Evolutionary conservation across 2,113 vertebrate species (phyloP), one percentile per base, ranked within the genome.

Genomic region (Crypturellus undulatus): DNA sequence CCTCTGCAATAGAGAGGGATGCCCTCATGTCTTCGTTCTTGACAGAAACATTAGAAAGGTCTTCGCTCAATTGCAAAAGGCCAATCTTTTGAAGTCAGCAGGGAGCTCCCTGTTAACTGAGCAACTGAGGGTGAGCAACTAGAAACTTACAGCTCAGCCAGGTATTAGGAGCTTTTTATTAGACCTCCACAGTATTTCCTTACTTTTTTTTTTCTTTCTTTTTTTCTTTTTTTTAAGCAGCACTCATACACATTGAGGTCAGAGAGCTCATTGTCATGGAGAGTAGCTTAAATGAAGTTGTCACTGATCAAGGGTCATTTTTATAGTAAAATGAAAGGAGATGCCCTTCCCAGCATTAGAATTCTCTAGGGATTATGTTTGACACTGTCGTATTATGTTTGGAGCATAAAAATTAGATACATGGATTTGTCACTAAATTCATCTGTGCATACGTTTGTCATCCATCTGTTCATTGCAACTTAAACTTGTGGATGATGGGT

Each of bases 381-480:
- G 95, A 96, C 92, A 85, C 94, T 90, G 87, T 87, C 89, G 80
- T 96, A 93, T 96, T 97, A 96, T 94, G 95, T 94, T 93, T 94
- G 91, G 87, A 95, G 91, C 95, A 96, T 96, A 95, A 96, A 96
- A 97, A 96, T 95, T 90, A 95, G 92, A 91, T 94, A 92, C 96
- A 96, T 65, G 87, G 93, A 95, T 97, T 96, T 96, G 91, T 96
- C 88, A 96, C 92, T 93, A 95, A 96, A 96, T 94, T 97, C 92
- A 95, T 96, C 96, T 96, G 91, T 80, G 93, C 93, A 95, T 94
- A 96, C 83, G 82, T 95, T 96, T 97, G 95, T 90, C 95, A 94
- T 89, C 95, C 96, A 97, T 97, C 97, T 97, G 95, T 96, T 96
- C 96, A 36, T 60, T 95, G 92, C 96, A 94, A 90, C 64, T 87